phyloP scores from a whole-genome alignment of 2,888 invertebrate genomes.

The Ophraella communa region DNA sequence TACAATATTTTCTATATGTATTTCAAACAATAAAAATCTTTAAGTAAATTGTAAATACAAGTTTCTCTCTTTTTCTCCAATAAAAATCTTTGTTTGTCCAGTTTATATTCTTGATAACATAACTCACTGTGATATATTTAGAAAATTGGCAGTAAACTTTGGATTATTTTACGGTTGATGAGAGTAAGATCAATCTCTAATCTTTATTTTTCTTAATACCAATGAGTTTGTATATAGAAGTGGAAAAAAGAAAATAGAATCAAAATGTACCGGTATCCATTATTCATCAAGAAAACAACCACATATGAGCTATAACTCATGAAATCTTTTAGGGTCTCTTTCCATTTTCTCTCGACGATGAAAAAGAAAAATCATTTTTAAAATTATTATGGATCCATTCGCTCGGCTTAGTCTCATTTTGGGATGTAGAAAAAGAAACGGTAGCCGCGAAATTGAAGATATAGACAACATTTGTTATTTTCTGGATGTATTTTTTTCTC shows the following conservation, averaged over 20 bases:
- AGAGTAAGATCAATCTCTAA: too few relatives aligned
- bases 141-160: too few relatives aligned
- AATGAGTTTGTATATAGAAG: neutral
- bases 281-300: neutral
- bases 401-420: constrained; percentile 8
- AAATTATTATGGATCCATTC: constrained; percentile 14
- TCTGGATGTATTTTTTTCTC: constrained; percentile 9
- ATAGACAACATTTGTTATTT: constrained; percentile 24
- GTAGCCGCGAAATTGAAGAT: constrained; percentile 4
- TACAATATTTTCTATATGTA: too few relatives aligned
- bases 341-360: constrained; percentile 2
- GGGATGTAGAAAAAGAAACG: constrained; percentile 6
- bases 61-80: too few relatives aligned
- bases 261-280: neutral
- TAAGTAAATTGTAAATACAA: too few relatives aligned
- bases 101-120: too few relatives aligned
- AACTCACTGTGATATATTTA: too few relatives aligned
- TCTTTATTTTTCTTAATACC: neutral
- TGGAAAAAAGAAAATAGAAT: neutral
- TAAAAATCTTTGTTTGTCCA: too few relatives aligned
- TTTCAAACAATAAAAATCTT: too few relatives aligned
- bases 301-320: constrained; percentile 6
- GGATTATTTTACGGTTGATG: too few relatives aligned
- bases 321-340: neutral
- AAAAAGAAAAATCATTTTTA: constrained; percentile 20